Evolutionary conservation across 2,113 vertebrate genomes (phyloP).

Genomic region (Pseudorhombus dupliciocellatus): DNA sequence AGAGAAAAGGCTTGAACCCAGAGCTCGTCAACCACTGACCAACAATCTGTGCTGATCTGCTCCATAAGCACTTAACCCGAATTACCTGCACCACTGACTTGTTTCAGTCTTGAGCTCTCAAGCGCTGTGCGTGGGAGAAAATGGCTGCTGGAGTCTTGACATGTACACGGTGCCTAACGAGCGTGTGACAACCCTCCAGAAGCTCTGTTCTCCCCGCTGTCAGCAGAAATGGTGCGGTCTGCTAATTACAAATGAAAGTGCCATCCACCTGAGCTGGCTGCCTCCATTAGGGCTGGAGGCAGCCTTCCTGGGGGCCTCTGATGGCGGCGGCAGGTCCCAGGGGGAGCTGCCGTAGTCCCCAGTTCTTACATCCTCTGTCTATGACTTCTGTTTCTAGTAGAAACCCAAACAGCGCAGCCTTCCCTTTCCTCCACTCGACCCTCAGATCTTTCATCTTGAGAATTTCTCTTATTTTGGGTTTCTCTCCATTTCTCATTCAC

Average conservation of each 20-base stretch:
- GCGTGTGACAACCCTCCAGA: conserved; percentile 31
- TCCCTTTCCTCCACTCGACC: neutral
- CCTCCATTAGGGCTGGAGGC: conserved; percentile 44
- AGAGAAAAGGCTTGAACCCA: neutral
- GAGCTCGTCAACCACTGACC: conserved; percentile 16
- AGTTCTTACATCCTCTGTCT: conserved; percentile 12
- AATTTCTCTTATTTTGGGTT: neutral
- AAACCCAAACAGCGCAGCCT: neutral
- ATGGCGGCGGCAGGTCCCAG: conserved; percentile 24
- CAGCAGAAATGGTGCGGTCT: conserved; percentile 52
- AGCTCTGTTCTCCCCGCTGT: conserved; percentile 7
- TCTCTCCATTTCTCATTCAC: neutral
- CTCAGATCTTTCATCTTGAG: neutral
- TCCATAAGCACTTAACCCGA: conserved; percentile 53
- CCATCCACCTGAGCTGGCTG: conserved; percentile 55
- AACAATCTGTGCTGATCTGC: conserved; percentile 35
- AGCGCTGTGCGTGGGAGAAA: conserved; percentile 32
- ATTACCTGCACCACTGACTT: conserved; percentile 68
- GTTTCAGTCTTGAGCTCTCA: conserved; percentile 55
- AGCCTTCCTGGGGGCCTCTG: conserved; percentile 21
- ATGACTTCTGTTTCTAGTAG: conserved; percentile 28
- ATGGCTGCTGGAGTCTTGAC: conserved; percentile 54
- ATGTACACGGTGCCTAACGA: conserved; percentile 47
- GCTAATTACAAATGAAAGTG: conserved; percentile 71
- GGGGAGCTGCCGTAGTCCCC: conserved; percentile 35